Conservation (phyloP, 2,888 invertebrate species). For the Yponomeuta malinellus region DNA sequence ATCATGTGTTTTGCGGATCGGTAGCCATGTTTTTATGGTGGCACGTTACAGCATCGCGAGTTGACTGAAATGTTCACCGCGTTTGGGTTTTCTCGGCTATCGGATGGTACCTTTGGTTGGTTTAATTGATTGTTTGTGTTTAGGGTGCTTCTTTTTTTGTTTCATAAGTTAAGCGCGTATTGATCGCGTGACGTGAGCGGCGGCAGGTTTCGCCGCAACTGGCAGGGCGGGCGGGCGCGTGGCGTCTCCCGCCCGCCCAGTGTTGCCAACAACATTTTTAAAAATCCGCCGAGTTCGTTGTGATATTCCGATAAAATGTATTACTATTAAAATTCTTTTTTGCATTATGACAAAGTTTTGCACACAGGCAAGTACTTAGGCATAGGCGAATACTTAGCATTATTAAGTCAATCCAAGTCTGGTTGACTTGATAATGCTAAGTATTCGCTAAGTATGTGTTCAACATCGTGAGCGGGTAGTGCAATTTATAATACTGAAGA, state of each 20-base stretch:
- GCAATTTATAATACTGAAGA: too few relatives aligned
- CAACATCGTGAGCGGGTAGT: too few relatives aligned
- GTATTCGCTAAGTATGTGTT: too few relatives aligned
- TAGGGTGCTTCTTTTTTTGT: background rate
- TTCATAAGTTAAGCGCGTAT: conserved; percentile 33
- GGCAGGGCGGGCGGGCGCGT: conserved; percentile 38
- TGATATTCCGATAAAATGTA: too few relatives aligned
- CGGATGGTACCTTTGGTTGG: conserved; percentile 15
- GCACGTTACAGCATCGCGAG: conserved; percentile 37
- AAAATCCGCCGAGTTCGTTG: conserved; percentile 15
- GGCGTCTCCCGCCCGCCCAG: conserved; percentile 32
- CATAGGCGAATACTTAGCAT: too few relatives aligned
- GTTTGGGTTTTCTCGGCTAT: background rate
- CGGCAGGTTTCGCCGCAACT: conserved; percentile 71
- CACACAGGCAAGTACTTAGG: too few relatives aligned
- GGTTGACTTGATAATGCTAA: too few relatives aligned
- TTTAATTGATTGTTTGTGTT: conserved; percentile 19
- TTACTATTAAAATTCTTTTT: too few relatives aligned
- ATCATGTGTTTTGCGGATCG: conserved; percentile 56
- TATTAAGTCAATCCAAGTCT: too few relatives aligned
- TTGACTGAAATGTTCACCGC: conserved; percentile 12
- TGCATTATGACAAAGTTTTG: too few relatives aligned
- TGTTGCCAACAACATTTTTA: conserved; percentile 21
- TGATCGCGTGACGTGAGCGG: conserved; percentile 61
- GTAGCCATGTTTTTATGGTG: conserved; percentile 47